Evolutionary conservation across 1,140 invertebrate genomes (phyloP).

Genomic region (Hestina assimilis): DNA sequence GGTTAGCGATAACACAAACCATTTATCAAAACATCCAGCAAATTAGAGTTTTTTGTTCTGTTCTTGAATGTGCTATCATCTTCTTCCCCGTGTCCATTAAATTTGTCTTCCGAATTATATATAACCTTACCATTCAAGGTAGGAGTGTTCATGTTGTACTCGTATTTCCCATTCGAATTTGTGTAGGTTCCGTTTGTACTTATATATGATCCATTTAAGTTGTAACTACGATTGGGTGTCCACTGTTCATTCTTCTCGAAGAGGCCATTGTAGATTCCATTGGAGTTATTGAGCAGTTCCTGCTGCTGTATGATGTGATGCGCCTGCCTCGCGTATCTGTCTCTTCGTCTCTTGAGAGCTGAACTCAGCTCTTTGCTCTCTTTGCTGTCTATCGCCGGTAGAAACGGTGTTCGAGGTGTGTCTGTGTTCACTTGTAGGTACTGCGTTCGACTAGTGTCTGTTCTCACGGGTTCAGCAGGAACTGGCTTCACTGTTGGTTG

Average conservation of each 20-base stretch:
- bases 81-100: constrained; percentile 44
- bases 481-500: constrained; percentile 57
- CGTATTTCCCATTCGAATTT: constrained; percentile 32
- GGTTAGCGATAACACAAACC: constrained; percentile 70
- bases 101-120: constrained; percentile 40
- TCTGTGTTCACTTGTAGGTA: constrained; percentile 35
- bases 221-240: background rate
- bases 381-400: constrained; percentile 54
- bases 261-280: constrained; percentile 42
- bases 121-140: constrained; percentile 26
- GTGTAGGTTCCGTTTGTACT: constrained; percentile 33
- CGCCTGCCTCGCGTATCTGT: constrained; percentile 56
- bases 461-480: constrained; percentile 44
- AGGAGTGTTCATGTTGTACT: constrained; percentile 31
- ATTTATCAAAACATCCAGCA: constrained; percentile 60
- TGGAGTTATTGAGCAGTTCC: constrained; percentile 56
- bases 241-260: constrained; percentile 34
- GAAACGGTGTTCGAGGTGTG: constrained; percentile 2
- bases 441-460: background rate
- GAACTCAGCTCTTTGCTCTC: constrained; percentile 60
- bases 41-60: constrained; percentile 35
- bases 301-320: constrained; percentile 61
- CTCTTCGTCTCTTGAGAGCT: constrained; percentile 51
- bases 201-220: constrained; percentile 26
- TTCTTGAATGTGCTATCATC: constrained; percentile 39